A percentile compares a stretch with the other conserved stretches of the same genome.
phyloP scores from a whole-genome alignment of 2,113 vertebrate species.

The Rhinogobius similis region DNA sequence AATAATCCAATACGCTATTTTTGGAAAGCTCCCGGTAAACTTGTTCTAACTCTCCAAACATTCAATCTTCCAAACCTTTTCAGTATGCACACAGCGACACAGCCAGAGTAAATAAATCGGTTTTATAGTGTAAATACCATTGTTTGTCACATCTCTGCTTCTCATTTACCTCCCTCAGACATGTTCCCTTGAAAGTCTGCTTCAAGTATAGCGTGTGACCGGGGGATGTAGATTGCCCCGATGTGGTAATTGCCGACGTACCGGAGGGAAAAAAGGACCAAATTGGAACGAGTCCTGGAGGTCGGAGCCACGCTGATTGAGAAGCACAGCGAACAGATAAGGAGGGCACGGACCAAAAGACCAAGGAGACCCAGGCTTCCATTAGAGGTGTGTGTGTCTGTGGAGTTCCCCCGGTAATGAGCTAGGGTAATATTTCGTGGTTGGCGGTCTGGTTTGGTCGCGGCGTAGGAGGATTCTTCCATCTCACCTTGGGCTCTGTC shows the following conservation, averaged over 20 bases:
- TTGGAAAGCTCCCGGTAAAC: not conserved
- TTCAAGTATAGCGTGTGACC: slow-evolving; percentile 47
- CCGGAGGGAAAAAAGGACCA: slow-evolving; percentile 42
- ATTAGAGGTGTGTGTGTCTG: slow-evolving; percentile 40
- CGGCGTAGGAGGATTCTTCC: slow-evolving; percentile 45
- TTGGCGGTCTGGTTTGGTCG: slow-evolving; percentile 33
- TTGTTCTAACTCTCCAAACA: not conserved
- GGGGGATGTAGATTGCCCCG: slow-evolving; percentile 61
- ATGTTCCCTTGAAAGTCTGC: slow-evolving; percentile 29
- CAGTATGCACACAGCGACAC: not conserved
- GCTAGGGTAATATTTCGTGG: slow-evolving; percentile 48
- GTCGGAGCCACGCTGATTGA: slow-evolving; percentile 58
- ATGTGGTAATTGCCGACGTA: slow-evolving; percentile 69
- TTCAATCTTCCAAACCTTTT: not conserved
- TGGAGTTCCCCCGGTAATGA: slow-evolving; percentile 59
- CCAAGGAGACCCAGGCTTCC: slow-evolving; percentile 46
- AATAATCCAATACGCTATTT: not conserved
- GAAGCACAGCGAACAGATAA: slow-evolving; percentile 54
- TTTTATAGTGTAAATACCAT: not conserved
- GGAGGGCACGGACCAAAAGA: slow-evolving; percentile 50
- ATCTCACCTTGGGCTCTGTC: slow-evolving; percentile 48
- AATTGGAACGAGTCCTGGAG: slow-evolving; percentile 67
- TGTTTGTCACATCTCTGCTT: slow-evolving; percentile 26
- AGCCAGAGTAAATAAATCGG: not conserved
- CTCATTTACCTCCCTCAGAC: slow-evolving; percentile 32